Evolutionary conservation across 2,888 invertebrate genomes (phyloP).

Genomic region (Rhodophaea formosa): DNA sequence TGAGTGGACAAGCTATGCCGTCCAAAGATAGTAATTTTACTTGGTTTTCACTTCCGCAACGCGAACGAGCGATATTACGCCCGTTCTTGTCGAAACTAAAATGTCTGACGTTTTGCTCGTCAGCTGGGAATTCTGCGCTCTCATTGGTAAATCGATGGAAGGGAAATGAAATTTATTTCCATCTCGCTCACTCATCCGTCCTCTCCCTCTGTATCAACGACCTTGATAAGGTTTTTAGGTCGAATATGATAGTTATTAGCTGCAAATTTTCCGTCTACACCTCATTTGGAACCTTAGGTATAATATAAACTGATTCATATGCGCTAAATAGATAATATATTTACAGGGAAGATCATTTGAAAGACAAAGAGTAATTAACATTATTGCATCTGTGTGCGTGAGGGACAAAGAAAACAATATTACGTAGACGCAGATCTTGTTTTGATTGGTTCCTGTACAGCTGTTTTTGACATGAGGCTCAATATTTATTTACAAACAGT

Average conservation of each 20-base stretch:
- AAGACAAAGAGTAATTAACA: conserved; percentile 68
- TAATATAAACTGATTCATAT: not conserved
- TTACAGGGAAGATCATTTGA: conserved; percentile 61
- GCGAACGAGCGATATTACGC: conserved; percentile 55
- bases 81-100: conserved; percentile 65
- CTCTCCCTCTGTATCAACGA: conserved; percentile 57
- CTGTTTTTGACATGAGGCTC: conserved; percentile 70
- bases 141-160: conserved; percentile 79
- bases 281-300: not conserved
- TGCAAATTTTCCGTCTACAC: conserved; percentile 17
- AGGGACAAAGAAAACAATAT: conserved; percentile 50
- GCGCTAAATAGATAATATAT: conserved; percentile 25
- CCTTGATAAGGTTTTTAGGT: conserved; percentile 54
- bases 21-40: conserved; percentile 61
- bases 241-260: conserved; percentile 31
- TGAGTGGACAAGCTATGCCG: conserved; percentile 69
- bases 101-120: conserved; percentile 38
- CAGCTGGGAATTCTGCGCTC: conserved; percentile 68
- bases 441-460: conserved; percentile 68
- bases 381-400: conserved; percentile 51
- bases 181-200: conserved; percentile 44
- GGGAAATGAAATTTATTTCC: conserved; percentile 49
- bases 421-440: conserved; percentile 46
- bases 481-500: conserved; percentile 20
- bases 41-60: conserved; percentile 41